Evolutionary conservation across 2,113 vertebrate genomes (phyloP).

Genomic region (Brachirus orientalis): DNA sequence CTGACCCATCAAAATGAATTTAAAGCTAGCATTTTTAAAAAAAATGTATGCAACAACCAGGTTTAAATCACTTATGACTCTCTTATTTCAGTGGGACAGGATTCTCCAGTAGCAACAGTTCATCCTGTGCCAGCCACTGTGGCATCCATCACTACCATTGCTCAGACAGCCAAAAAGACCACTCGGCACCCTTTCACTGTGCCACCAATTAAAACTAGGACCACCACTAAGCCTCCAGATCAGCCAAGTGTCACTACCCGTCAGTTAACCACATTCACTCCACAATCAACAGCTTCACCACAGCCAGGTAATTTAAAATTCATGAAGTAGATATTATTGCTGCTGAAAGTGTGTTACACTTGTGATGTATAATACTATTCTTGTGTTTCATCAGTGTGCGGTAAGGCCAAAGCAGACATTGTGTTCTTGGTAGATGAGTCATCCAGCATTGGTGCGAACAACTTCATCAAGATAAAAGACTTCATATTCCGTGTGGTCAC

Average conservation of each 20-base stretch:
- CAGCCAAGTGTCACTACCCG: constrained; percentile 38
- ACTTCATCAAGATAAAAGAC: constrained; percentile 90
- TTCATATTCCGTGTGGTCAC: constrained; percentile 88
- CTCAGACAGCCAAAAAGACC: constrained; percentile 30
- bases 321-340: neutral
- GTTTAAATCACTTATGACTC: constrained; percentile 4
- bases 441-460: constrained; percentile 87
- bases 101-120: constrained; percentile 25
- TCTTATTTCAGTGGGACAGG: constrained; percentile 66
- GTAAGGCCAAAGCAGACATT: constrained; percentile 85
- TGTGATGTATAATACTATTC: neutral
- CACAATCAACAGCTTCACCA: constrained; percentile 35
- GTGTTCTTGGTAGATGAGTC: constrained; percentile 93
- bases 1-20: no score
- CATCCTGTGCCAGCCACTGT: constrained; percentile 44
- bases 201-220: constrained; percentile 27
- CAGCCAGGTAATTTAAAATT: constrained; percentile 63
- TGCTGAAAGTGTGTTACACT: neutral
- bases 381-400: constrained; percentile 82
- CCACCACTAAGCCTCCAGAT: constrained; percentile 44
- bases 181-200: constrained; percentile 39
- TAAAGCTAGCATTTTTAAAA: no score
- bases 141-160: constrained; percentile 1
- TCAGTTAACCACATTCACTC: constrained; percentile 12
- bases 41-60: neutral